phyloP scores from a whole-genome alignment of 2,113 vertebrate species.

The Zingel zingel region DNA sequence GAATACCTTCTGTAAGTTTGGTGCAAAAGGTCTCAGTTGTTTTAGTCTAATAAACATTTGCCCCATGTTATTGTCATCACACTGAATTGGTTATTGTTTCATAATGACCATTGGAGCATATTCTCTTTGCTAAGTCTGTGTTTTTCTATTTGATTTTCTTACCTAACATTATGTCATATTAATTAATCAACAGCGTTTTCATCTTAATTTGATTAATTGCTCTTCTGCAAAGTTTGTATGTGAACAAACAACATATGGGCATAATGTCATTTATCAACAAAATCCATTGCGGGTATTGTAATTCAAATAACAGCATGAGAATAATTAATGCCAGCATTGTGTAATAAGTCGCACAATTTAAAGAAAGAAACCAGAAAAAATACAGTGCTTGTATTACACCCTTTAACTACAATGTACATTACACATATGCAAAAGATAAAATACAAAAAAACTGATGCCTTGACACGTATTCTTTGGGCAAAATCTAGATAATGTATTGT shows the following conservation, averaged over 20 bases:
- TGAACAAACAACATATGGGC: constrained; percentile 74
- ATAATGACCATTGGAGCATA: constrained; percentile 14
- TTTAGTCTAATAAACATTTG: neutral
- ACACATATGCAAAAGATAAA: neutral
- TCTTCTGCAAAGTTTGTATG: constrained; percentile 60
- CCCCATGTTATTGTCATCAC: neutral
- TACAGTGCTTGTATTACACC: neutral
- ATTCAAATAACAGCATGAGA: constrained; percentile 68
- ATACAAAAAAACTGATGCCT: neutral
- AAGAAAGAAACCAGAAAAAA: constrained; percentile 1
- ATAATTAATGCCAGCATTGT: constrained; percentile 70
- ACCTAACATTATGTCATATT: constrained; percentile 60
- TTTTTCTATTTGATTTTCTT: constrained; percentile 56
- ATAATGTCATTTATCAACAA: constrained; percentile 75
- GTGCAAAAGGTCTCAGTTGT: neutral
- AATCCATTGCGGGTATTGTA: constrained; percentile 63
- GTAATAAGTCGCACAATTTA: constrained; percentile 50
- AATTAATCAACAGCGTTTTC: constrained; percentile 74
- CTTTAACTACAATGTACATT: neutral
- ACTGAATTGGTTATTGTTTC: constrained; percentile 16
- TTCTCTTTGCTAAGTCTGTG: constrained; percentile 11
- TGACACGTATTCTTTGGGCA: neutral
- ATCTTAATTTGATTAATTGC: constrained; percentile 73
- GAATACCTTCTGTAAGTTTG: too few relatives aligned
- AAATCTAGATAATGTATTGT: neutral